Conservation (phyloP, 2,797 vertebrate genomes). For the Eulemur mongoz region DNA sequence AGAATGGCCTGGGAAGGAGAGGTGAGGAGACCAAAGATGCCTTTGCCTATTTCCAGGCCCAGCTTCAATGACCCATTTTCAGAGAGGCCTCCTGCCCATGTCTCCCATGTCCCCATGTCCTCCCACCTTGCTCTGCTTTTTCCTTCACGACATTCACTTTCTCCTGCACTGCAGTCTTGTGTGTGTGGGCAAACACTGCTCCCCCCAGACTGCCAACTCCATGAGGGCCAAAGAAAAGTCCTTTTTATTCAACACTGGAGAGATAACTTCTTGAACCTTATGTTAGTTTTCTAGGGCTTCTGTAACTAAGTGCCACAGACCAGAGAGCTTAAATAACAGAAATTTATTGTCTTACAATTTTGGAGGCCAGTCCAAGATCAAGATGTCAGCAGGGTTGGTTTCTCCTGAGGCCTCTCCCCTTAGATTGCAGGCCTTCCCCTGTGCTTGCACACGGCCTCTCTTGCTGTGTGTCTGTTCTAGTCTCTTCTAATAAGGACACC, state of each 20-base stretch:
- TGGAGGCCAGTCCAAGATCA: not conserved
- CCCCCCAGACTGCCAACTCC: not conserved
- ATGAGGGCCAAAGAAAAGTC: not conserved
- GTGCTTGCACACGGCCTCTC: not conserved
- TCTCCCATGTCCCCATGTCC: too few relatives aligned
- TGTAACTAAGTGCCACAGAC: not conserved
- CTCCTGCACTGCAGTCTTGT: fast-evolving
- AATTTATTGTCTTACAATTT: not conserved
- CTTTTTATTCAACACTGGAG: not conserved
- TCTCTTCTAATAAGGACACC: not conserved
- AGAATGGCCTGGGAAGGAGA: not conserved
- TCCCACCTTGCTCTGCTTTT: not conserved
- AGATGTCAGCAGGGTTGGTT: not conserved
- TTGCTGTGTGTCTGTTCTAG: not conserved
- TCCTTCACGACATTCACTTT: not conserved
- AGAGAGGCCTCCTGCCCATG: not conserved
- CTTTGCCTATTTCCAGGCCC: not conserved
- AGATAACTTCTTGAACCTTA: not conserved
- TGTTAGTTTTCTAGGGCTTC: not conserved
- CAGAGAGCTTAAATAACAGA: not conserved
- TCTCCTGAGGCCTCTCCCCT: not conserved
- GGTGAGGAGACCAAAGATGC: not conserved
- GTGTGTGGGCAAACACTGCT: not conserved
- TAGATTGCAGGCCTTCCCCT: not conserved
- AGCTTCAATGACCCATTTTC: not conserved